Evolutionary conservation across 2,113 vertebrate species (phyloP).

Genomic region (Vanacampus margaritifer): DNA sequence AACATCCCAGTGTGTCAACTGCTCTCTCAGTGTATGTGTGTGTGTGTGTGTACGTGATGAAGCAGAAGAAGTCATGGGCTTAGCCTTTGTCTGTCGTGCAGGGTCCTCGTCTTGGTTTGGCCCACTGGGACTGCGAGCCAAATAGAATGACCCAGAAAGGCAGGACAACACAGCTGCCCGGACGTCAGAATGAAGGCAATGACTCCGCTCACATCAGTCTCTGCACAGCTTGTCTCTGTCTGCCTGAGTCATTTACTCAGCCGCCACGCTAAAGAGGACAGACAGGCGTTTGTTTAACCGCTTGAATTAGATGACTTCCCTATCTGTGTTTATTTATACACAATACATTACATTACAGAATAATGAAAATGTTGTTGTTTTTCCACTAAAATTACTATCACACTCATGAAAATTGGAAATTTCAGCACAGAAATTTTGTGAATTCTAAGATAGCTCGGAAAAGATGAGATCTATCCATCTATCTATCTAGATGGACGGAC

Average conservation of each 20-base stretch:
- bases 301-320: neutral
- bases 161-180: constrained; percentile 56
- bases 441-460: too few species aligned
- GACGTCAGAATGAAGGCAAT: constrained; percentile 50
- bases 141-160: constrained; percentile 68
- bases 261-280: constrained; percentile 7
- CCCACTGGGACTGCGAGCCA: constrained; percentile 51
- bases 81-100: constrained; percentile 49
- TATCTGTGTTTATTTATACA: neutral
- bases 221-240: constrained; percentile 34
- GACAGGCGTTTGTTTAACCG: constrained; percentile 22
- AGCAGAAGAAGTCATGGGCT: constrained; percentile 54
- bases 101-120: constrained; percentile 35
- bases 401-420: neutral
- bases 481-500: too few species aligned
- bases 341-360: neutral
- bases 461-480: too few species aligned
- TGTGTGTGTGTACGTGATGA: constrained; percentile 36
- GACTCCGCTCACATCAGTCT: constrained; percentile 33
- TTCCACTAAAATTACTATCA: neutral
- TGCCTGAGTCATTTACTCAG: constrained; percentile 24
- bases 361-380: too few species aligned
- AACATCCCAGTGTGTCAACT: constrained; percentile 55
- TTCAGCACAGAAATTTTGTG: neutral
- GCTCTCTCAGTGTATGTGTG: constrained; percentile 34